phyloP scores from a whole-genome alignment of 2,888 invertebrate species.

The Actias luna region DNA sequence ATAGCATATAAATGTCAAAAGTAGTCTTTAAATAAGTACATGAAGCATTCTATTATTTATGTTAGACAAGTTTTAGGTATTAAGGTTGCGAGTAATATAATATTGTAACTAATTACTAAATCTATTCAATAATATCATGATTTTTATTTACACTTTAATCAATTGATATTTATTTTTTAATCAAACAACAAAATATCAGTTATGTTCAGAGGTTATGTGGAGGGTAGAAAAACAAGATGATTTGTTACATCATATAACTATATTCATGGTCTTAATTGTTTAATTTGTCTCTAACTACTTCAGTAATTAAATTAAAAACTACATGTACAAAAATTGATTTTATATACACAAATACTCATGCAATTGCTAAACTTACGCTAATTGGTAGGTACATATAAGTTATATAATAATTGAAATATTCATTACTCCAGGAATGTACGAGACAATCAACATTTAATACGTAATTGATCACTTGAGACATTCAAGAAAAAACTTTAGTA shows the following conservation, averaged over 20 bases:
- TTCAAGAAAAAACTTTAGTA: slow-evolving; percentile 38
- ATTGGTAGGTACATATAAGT: slow-evolving; percentile 60
- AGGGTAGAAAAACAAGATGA: slow-evolving; percentile 4
- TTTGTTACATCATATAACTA: slow-evolving; percentile 60
- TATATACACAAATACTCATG: slow-evolving; percentile 76
- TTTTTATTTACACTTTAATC: too few species aligned
- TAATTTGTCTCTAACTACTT: slow-evolving; percentile 75
- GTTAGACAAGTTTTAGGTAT: too few species aligned
- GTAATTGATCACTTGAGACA: slow-evolving; percentile 53
- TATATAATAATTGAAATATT: slow-evolving; percentile 44
- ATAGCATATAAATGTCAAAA: too few species aligned
- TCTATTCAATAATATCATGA: too few species aligned
- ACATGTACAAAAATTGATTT: slow-evolving; percentile 78
- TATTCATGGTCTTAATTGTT: slow-evolving; percentile 76
- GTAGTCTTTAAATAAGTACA: too few species aligned
- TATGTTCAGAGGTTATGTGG: background rate
- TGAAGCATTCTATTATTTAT: too few species aligned
- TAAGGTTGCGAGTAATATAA: too few species aligned
- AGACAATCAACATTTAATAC: slow-evolving; percentile 54
- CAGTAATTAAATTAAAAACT: slow-evolving; percentile 76
- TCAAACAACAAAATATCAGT: too few species aligned
- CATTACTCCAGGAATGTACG: slow-evolving; percentile 60
- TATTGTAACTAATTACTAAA: too few species aligned
- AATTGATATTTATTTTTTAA: too few species aligned
- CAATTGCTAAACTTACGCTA: slow-evolving; percentile 63